A percentile compares a stretch with the other conserved stretches of the same genome.
Evolutionary conservation across 2,113 vertebrate species (phyloP).

Genomic region (chimpanzee (Pan troglodytes)): NHGRI_mPanTro3-v2.1_pri NC_072403.2:175161501-175162000

Average conservation of each 20-base stretch:
- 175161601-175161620: too few species aligned
- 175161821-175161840: constrained; percentile 5
- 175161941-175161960: not conserved
- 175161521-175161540: not conserved
- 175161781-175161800: not conserved
- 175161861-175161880: not conserved
- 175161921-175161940: not conserved
- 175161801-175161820: not conserved
- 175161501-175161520: not conserved
- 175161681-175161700: too few species aligned
- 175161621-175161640: too few species aligned
- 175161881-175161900: not conserved
- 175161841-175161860: not conserved
- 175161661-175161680: too few species aligned
- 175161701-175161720: not conserved
- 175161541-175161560: too few species aligned
- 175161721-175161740: not conserved
- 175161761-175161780: not conserved
- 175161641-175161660: too few species aligned
- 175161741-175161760: not conserved
- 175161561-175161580: too few species aligned
- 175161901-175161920: not conserved
- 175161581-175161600: too few species aligned
- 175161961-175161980: not conserved
- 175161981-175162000: not conserved